These are phyloP conservation scores for Zingel zingel DNA, from an alignment of 2,113 vertebrate genomes.

Conservation along the genomic window DNA sequence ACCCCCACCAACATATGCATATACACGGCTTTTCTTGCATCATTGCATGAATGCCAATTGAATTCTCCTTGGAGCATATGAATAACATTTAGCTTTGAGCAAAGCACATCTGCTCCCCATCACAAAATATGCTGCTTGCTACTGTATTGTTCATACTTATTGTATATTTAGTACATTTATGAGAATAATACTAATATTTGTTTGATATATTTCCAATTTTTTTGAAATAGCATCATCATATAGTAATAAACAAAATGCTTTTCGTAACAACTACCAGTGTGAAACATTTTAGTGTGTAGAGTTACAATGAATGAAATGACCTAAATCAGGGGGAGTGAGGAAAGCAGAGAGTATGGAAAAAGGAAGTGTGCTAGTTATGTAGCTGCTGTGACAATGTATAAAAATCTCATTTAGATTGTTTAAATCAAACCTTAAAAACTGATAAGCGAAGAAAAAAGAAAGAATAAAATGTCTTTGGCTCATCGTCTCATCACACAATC, in stretches of 20 bases:
- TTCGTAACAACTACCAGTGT: neutral
- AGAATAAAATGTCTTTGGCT: neutral
- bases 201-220: neutral
- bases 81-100: conserved; percentile 44
- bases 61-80: conserved; percentile 27
- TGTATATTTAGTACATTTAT: neutral
- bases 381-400: neutral
- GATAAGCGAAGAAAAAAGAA: neutral
- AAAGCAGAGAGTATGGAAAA: neutral
- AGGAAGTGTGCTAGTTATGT: neutral
- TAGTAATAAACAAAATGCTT: neutral
- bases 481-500: neutral
- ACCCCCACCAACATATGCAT: conserved; percentile 20
- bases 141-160: neutral
- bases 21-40: conserved; percentile 19
- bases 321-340: neutral
- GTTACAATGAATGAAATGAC: neutral
- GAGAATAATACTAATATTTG: neutral
- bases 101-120: conserved; percentile 56
- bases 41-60: conserved; percentile 29
- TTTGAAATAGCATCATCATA: neutral
- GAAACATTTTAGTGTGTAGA: neutral
- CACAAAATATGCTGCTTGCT: neutral
- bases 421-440: neutral
- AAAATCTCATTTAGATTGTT: neutral